Conservation (phyloP, 2,797 vertebrate species). For the Acanthurus tractus region DNA sequence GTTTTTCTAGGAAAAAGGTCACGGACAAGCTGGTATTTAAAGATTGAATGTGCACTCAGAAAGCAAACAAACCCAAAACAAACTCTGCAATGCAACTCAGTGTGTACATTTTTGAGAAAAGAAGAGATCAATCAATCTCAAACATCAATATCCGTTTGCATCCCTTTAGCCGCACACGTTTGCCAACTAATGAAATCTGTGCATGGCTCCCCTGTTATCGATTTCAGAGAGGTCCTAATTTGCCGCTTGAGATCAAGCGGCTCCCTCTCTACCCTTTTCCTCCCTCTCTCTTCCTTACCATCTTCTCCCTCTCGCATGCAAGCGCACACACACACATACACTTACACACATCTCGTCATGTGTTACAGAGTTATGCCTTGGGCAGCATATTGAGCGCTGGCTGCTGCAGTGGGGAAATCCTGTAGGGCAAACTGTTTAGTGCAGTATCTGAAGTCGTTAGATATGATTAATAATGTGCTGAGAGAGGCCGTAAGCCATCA, state of each 20-base stretch:
- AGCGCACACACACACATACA: conserved; percentile 41
- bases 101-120: conserved; percentile 86
- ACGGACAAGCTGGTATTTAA: conserved; percentile 67
- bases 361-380: conserved; percentile 71
- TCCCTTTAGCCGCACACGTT: conserved; percentile 86
- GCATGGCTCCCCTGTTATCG: conserved; percentile 84
- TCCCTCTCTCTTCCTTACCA: conserved; percentile 26
- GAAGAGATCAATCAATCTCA: conserved; percentile 91
- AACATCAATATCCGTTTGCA: conserved; percentile 91
- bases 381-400: conserved; percentile 78
- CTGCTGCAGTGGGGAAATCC: conserved; percentile 75
- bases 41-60: conserved; percentile 62
- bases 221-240: conserved; percentile 86
- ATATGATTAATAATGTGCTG: conserved; percentile 77
- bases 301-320: conserved; percentile 17
- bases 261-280: conserved; percentile 44
- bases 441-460: conserved; percentile 79
- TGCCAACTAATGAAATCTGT: conserved; percentile 90
- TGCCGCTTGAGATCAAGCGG: conserved; percentile 86
- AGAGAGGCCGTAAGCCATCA: conserved; percentile 68
- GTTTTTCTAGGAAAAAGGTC: conserved; percentile 70
- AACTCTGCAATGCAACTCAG: conserved; percentile 76
- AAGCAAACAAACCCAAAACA: conserved; percentile 73
- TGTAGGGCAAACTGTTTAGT: conserved; percentile 80
- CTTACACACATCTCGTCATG: conserved; percentile 57